Base-by-base conservation (phyloP, 2,797 vertebrate genomes). In the Diglossa cyanea region DNA sequence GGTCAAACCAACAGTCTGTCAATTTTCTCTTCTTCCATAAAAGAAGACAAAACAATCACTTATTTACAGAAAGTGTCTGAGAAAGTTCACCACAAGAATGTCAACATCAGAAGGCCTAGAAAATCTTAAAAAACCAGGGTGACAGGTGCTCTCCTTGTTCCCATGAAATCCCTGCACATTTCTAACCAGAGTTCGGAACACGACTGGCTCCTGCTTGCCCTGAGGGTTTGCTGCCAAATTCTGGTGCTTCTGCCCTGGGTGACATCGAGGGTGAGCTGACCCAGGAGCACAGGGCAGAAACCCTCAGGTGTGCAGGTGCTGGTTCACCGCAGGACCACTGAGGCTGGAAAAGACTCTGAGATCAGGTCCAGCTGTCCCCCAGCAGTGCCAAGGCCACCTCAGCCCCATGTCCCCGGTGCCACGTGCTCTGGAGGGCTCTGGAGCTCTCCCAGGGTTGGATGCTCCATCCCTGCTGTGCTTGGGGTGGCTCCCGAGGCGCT, bases 261-360 rank as follows among this genome's bases (percentile, higher is more conserved):
- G 5, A 0, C 0, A 10, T 4, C 9, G 51, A 54, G 51, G 12
- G 51, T 5, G 55, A 31, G 55, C 24, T 7, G 48, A 4, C 4
- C 42, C 6, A 25, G 48, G 42, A 2, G 73, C 55, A 24, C 0
- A 0, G 79, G 37, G 62, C 39, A 31, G 70, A 18, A 71, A 9
- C 17, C 4, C 2, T 0, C 2, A 2, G 42, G 40, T 4, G 4
- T 9, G 50, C 25, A 7, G 17, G 25, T 3, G 6, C 0, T 30
- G 62, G 28, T 9, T 44, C 6, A 8, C 6, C 50, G 21, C 47
- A 19, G 83, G 8, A 5, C 5, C 53, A 7, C 11, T 2, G 67
- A 21, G 58, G 37, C 6, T 31, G 53, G 53, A 39, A 10, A 33
- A 58, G n/a, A 21, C 20, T 17, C 18, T 24, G 61, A 45, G 60